Conservation (phyloP, 2,113 vertebrate species). For the Osmerus eperlanus region DNA sequence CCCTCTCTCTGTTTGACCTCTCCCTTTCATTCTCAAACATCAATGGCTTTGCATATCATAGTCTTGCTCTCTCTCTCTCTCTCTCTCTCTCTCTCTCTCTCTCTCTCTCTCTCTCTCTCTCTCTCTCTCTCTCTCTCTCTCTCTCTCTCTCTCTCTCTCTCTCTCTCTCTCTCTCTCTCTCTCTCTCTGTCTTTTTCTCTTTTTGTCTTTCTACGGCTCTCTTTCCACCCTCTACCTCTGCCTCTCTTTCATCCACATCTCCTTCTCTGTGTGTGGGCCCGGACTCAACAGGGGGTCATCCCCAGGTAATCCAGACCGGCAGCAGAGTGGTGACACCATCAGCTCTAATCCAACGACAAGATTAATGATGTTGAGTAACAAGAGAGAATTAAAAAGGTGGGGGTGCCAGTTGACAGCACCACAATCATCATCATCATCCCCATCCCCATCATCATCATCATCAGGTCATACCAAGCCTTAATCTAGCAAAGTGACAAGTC, state of each 20-base stretch:
- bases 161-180: constrained; percentile 28
- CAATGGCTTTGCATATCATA: background rate
- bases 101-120: background rate
- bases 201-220: background rate
- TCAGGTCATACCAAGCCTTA: constrained; percentile 48
- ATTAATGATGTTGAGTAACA: constrained; percentile 4
- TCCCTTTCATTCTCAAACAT: background rate
- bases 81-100: constrained; percentile 30
- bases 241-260: constrained; percentile 2
- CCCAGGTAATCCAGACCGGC: constrained; percentile 45
- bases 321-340: constrained; percentile 2
- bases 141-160: background rate
- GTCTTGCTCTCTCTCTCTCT: background rate
- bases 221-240: constrained; percentile 27
- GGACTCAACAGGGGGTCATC: constrained; percentile 56
- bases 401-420: constrained; percentile 2
- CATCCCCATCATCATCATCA: constrained; percentile 41
- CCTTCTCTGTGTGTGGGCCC: constrained; percentile 52
- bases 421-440: background rate
- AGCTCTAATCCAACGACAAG: constrained; percentile 35
- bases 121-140: background rate
- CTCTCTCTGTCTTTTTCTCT: background rate
- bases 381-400: constrained; percentile 36
- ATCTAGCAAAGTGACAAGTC: constrained; percentile 63
- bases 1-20: background rate